A percentile compares a stretch with the other conserved stretches of the same genome.
Evolutionary conservation across 2,113 vertebrate species (phyloP).

Genomic region (Nannospalax galili): DNA sequence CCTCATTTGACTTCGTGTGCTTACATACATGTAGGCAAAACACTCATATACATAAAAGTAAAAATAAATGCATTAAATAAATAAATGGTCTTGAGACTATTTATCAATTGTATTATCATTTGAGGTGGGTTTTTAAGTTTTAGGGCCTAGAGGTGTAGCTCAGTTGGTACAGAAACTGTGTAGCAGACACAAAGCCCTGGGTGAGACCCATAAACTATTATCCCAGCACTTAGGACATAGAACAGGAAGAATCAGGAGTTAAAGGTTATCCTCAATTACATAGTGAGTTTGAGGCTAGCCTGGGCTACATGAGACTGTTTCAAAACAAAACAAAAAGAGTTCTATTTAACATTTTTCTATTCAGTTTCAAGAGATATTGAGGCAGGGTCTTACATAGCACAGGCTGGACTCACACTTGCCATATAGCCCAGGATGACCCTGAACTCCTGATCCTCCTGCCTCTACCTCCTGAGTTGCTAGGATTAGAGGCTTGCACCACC

Average conservation of each 20-base stretch:
- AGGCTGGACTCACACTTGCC: neutral
- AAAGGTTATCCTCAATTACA: neutral
- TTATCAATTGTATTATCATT: neutral
- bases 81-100: neutral
- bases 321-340: neutral
- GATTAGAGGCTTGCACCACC: neutral
- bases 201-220: neutral
- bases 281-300: neutral
- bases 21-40: too few relatives aligned
- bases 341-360: constrained; percentile 1
- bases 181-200: neutral
- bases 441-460: neutral
- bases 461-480: neutral
- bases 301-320: neutral
- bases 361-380: neutral
- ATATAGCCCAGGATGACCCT: neutral
- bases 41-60: too few relatives aligned
- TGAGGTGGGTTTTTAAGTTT: neutral
- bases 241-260: neutral
- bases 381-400: neutral
- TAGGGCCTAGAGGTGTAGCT: neutral
- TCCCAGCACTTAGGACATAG: too few relatives aligned
- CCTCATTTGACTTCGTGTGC: too few relatives aligned
- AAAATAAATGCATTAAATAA: too few relatives aligned
- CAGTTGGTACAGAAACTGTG: neutral